Conservation (phyloP, 2,888 invertebrate species). For the Noctua janthina region DNA sequence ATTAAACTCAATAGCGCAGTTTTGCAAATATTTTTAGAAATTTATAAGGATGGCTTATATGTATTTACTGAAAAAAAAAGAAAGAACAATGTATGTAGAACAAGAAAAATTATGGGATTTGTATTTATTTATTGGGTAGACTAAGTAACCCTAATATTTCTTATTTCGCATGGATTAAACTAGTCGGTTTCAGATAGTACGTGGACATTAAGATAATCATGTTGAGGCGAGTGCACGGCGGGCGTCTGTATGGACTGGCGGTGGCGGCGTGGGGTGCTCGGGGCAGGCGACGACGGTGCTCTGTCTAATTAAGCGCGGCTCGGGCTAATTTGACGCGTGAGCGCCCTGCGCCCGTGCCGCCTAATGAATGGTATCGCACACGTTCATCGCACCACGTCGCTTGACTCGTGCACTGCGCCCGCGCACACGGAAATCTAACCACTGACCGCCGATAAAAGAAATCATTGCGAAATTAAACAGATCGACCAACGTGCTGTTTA, state of each 20-base stretch:
- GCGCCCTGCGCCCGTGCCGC: slow-evolving; percentile 77
- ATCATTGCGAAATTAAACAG: slow-evolving; percentile 70
- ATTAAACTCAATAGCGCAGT: slow-evolving; percentile 79
- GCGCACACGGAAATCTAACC: slow-evolving; percentile 81
- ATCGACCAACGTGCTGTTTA: slow-evolving; percentile 43
- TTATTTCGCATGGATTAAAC: slow-evolving; percentile 27
- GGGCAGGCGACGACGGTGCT: slow-evolving; percentile 70
- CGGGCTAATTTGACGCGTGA: slow-evolving; percentile 89
- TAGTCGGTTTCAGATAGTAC: slow-evolving; percentile 52
- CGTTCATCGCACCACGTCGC: slow-evolving; percentile 87
- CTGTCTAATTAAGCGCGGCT: slow-evolving; percentile 87
- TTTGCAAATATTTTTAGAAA: slow-evolving; percentile 66
- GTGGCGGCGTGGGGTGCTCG: slow-evolving; percentile 66
- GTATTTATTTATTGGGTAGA: slow-evolving; percentile 14
- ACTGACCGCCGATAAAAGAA: slow-evolving; percentile 80
- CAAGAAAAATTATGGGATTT: slow-evolving; percentile 7
- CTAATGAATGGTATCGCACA: slow-evolving; percentile 90
- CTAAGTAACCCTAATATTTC: slow-evolving; percentile 15
- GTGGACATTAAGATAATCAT: slow-evolving; percentile 61
- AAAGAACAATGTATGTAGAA: slow-evolving; percentile 10
- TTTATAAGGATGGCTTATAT: slow-evolving; percentile 50
- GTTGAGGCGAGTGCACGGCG: slow-evolving; percentile 57
- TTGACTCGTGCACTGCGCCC: slow-evolving; percentile 77
- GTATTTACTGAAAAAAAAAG: slow-evolving; percentile 29
- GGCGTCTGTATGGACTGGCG: slow-evolving; percentile 52